phyloP scores from a whole-genome alignment of 1,140 invertebrate species.

The Procambarus virginalis region DNA sequence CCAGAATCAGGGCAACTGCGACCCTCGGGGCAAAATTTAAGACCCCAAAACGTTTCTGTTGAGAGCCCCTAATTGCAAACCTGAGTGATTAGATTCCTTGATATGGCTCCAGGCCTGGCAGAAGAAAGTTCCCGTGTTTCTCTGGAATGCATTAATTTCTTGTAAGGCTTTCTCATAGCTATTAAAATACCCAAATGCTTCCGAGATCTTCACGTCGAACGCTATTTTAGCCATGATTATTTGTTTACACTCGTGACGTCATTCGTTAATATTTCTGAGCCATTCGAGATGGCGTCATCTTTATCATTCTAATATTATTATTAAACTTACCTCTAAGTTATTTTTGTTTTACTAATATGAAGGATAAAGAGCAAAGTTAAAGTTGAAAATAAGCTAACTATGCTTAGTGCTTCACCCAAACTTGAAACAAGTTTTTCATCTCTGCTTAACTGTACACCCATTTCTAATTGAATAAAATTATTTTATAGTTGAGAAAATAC shows the following conservation, averaged over 20 bases:
- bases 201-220: background rate
- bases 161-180: background rate
- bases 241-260: background rate
- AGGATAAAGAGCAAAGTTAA: no score
- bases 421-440: no score
- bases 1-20: no score
- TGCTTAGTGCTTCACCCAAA: no score
- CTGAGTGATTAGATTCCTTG: background rate
- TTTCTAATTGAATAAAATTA: no score
- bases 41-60: no score
- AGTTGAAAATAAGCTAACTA: no score
- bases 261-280: background rate
- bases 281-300: background rate
- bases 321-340: no score
- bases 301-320: background rate
- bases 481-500: no score
- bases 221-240: background rate
- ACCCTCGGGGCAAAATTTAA: no score
- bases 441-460: no score
- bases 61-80: background rate
- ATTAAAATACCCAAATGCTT: background rate
- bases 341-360: no score
- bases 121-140: background rate
- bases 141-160: conserved; percentile 2
- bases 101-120: conserved; percentile 8